A percentile compares a stretch with the other conserved stretches of the same genome.
Conservation (phyloP, 2,888 invertebrate species). For the Lasius fuliginosus region DNA sequence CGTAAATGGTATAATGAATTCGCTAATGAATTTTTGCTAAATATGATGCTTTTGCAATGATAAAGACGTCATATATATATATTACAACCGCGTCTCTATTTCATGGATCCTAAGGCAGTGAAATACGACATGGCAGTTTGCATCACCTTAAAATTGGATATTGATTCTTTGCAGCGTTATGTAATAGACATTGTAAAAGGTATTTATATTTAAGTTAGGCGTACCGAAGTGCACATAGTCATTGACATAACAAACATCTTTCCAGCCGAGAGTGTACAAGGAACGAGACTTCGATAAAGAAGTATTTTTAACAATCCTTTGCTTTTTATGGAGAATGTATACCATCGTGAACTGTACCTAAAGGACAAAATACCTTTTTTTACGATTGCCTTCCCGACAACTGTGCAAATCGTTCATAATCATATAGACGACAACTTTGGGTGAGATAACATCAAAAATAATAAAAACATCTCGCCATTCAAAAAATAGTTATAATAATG, state of each 20-base stretch:
- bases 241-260: conserved; percentile 15
- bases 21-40: background rate
- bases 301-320: background rate
- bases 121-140: conserved; percentile 43
- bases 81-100: background rate
- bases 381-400: too few relatives aligned
- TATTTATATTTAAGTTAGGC: background rate
- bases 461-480: background rate
- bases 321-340: conserved; percentile 19
- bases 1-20: background rate
- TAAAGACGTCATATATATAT: background rate
- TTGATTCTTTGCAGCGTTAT: background rate
- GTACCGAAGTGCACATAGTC: conserved; percentile 12
- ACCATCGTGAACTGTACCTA: background rate
- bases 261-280: conserved; percentile 28
- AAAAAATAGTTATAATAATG: background rate
- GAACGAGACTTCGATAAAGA: conserved; percentile 24
- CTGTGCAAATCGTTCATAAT: background rate
- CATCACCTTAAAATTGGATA: conserved; percentile 37
- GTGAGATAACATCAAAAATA: background rate
- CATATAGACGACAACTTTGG: background rate
- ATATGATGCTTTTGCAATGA: background rate
- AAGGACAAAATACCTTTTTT: background rate
- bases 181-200: background rate
- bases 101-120: background rate